Percentiles rank a stretch among this genome's conserved stretches.
These are phyloP conservation scores for Cosmorhoe ocellata DNA, from an alignment of 2,888 invertebrate species.

Conservation along the genomic window DNA sequence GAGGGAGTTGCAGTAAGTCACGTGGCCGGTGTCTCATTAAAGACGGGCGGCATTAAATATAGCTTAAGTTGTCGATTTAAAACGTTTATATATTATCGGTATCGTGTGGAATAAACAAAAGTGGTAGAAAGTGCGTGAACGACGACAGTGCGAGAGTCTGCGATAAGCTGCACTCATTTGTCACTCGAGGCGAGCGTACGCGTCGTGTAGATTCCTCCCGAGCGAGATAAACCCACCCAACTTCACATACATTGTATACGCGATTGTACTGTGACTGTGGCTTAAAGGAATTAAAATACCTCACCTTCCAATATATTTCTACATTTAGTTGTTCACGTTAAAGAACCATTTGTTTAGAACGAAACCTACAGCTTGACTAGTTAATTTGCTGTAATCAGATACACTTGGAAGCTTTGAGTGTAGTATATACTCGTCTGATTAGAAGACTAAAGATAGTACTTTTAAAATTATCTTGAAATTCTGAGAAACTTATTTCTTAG, in stretches of 20 bases:
- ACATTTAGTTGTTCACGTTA: constrained; percentile 23
- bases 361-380: constrained; percentile 30
- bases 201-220: constrained; percentile 74
- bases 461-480: constrained; percentile 1
- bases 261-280: constrained; percentile 32
- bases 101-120: constrained; percentile 46
- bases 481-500: constrained; percentile 1
- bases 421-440: constrained; percentile 4
- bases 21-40: constrained; percentile 58
- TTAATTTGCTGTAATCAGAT: constrained; percentile 21
- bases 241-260: constrained; percentile 46
- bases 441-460: constrained; percentile 2
- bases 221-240: constrained; percentile 68
- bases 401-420: constrained; percentile 7
- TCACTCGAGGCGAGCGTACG: constrained; percentile 67
- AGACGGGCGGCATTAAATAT: constrained; percentile 46
- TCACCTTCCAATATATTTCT: constrained; percentile 38
- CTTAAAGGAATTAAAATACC: constrained; percentile 51
- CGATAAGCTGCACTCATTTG: constrained; percentile 78
- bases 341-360: constrained; percentile 12
- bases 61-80: constrained; percentile 38
- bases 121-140: constrained; percentile 49
- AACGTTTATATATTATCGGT: constrained; percentile 42
- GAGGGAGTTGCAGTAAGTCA: constrained; percentile 45
- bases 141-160: constrained; percentile 46